These are phyloP conservation scores for Gastrophysa polygoni DNA, from an alignment of 2,888 invertebrate species.

Conservation along the genomic window DNA sequence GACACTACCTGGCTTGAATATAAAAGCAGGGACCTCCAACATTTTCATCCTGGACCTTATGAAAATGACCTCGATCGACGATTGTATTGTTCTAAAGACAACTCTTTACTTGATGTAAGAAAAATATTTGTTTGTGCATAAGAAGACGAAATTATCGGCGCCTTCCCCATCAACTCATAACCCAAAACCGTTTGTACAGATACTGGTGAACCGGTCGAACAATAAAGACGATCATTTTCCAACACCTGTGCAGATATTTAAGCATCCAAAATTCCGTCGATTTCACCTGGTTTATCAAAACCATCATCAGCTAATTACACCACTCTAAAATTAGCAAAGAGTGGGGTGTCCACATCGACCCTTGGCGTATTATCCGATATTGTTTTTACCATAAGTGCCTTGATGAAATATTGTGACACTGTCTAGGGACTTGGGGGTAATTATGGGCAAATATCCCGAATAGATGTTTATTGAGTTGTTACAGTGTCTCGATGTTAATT, in stretches of 20 bases:
- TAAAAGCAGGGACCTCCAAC: no score
- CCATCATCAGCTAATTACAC: background rate
- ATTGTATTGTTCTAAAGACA: background rate
- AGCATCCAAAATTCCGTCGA: background rate
- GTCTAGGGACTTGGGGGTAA: no score
- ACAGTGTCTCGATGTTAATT: no score
- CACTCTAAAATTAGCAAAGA: background rate
- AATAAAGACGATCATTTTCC: background rate
- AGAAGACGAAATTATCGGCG: background rate
- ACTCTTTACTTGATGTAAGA: background rate
- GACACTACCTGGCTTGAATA: no score
- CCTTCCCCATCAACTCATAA: background rate
- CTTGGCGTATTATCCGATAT: no score
- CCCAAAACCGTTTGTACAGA: background rate
- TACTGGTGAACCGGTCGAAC: background rate
- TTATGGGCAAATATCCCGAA: no score
- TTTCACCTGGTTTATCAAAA: background rate
- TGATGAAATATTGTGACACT: no score
- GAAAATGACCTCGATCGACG: constrained; percentile 5
- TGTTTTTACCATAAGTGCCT: background rate
- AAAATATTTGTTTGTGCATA: background rate
- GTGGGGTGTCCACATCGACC: no score
- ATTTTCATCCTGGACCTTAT: background rate
- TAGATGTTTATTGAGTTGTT: no score
- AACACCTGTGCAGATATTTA: no score